Base-by-base conservation (phyloP, 1,140 invertebrate species). In the Trinorchestia longiramus region DNA sequence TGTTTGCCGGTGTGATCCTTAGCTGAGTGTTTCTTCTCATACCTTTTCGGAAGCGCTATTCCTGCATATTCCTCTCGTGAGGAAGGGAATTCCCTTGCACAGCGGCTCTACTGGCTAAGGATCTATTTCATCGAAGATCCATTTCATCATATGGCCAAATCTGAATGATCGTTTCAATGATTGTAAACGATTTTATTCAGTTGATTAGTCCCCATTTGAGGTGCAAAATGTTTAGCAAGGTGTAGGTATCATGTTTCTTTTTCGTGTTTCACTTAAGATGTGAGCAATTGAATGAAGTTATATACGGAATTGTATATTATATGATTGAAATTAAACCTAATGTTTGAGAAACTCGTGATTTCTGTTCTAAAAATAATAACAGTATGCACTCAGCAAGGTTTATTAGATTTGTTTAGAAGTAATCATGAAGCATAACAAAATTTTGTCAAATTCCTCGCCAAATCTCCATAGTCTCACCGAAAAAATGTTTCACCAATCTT, bases 1-100 rank as follows among this genome's bases (percentile, higher is more conserved):
- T 97, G 98, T 99, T 41, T 99, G 99, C 97, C 98, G 98, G 97
- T 99, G 99, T 96, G 96, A 96, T 41, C 96, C 97, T 41, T 94
- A 94, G 40, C 41, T 91, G 88, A 42, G 11, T 42, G 11, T 43
- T 91, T 23, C 43, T 77, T 17, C 41, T 3, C 4, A 91, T 91
- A 28, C 11, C 1, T 23, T 91, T 43, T 42, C 4, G 8, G 41
- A 36, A 41, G 11, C 88, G 88, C 88, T 77, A 77, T 36, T 77
- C 1, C 11, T 77, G 62, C 62, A n/a, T 23, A 36, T 77, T 36
- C 47, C 6, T 53, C 8, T 11, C 19, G 47, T 53, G 6, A 6
- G 47, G 19, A 53, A 53, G 6, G 19, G 6, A 53, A 53, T 53
- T 53, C 47, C n/a, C n/a, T n/a, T n/a, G n/a, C n/a, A n/a, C n/a